Evolutionary conservation across 2,888 invertebrate genomes (phyloP), one percentile per base, ranked within the genome.

Genomic region (Sinohyriopsis cumingii): DNA sequence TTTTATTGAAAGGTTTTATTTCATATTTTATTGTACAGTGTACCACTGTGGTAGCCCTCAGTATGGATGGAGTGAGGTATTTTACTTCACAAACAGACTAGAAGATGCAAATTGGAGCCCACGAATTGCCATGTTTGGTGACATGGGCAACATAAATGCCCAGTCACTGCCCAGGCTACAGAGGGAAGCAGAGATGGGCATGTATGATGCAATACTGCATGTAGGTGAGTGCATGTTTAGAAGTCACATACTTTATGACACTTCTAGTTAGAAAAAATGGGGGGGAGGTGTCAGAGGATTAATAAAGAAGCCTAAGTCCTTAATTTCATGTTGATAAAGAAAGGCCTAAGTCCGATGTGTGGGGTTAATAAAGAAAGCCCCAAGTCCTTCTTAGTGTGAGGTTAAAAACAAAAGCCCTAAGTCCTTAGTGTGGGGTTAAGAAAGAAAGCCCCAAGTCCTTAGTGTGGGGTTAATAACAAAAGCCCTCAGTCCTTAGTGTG

Each of bases 71-170:
- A 97, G 97, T 0, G 92, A 93, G 55, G 79, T 93, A 82, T 97
- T 94, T 90, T 93, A 92, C 86, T 95, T 98, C 90, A 92, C 91
- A 81, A 95, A 96, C 0, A 94, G 94, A 0, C 89, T 90, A 1
- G 92, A 93, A 20, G 91, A 92, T 33, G 88, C 91, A n/a, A 87
- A 93, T 77, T 97, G 96, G 96, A 92, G 93, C 24, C 95, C 96
- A 0, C 92, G 82, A 20, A 91, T 97, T 59, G 97, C 95, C 45
- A 93, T 98, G 81, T 98, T 94, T 87, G 98, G 98, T 0, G 98
- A 98, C 89, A 94, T 99, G 94, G 98, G 98, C 54, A 95, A 95
- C 88, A 94, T 93, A 80, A 98, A 98, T 91, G 96, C 97, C 1
- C 94, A 95, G 81, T 95, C 97, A 0, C 91, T 98, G 68, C 93